These are phyloP conservation scores for Lycia hirtaria DNA, from an alignment of 2,888 invertebrate species.

Conservation along the genomic window DNA sequence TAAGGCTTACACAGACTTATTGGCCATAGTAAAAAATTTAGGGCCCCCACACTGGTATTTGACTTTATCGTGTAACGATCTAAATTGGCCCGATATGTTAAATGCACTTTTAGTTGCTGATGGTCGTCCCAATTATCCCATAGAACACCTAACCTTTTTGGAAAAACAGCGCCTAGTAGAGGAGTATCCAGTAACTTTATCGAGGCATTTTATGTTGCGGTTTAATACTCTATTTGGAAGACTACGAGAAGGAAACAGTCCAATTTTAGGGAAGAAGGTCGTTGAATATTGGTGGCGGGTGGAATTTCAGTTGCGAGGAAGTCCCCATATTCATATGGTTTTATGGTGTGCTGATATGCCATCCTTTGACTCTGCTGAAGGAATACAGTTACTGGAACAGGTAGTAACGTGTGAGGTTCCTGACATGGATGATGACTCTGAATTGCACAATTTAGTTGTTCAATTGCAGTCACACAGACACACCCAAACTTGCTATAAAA, in stretches of 20 bases:
- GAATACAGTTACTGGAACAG: not conserved
- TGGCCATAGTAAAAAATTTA: slow-evolving; percentile 4
- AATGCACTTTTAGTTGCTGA: not conserved
- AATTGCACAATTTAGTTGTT: not conserved
- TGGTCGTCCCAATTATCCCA: not conserved
- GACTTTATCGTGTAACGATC: slow-evolving; percentile 3
- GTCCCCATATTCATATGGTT: slow-evolving; percentile 6
- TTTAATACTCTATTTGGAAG: slow-evolving; percentile 1
- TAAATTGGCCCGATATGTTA: not conserved
- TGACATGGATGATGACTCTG: not conserved
- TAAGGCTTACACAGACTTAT: not conserved
- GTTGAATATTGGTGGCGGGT: not conserved
- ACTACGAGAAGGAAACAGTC: not conserved
- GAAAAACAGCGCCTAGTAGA: not conserved
- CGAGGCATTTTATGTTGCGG: not conserved
- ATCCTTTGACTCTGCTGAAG: not conserved
- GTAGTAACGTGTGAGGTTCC: not conserved
- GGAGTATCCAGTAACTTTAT: not conserved
- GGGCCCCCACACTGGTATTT: not conserved
- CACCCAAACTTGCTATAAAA: not conserved
- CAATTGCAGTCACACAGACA: not conserved
- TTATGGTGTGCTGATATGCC: not conserved
- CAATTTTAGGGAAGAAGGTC: not conserved
- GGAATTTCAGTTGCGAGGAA: not conserved
- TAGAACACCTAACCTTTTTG: not conserved